These are phyloP conservation scores for Paelopatides confundens DNA, from an alignment of 53 echinoderm and acorn worm genomes.

Conservation along the genomic window DNA sequence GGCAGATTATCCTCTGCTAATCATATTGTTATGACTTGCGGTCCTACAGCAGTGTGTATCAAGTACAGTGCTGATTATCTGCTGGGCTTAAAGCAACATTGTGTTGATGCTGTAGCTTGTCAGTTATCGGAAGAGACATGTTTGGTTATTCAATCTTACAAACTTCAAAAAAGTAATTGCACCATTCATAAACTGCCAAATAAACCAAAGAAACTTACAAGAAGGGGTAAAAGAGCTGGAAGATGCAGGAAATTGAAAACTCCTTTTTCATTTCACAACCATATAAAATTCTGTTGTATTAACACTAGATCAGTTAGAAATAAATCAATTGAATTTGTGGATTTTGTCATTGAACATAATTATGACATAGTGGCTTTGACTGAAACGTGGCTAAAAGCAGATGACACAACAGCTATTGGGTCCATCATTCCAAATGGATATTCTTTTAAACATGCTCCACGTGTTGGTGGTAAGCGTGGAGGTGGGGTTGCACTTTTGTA, in stretches of 20 bases:
- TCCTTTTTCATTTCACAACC: neutral
- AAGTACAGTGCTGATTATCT: no score
- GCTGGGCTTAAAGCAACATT: no score
- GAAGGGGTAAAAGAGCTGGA: neutral
- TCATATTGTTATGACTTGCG: no score
- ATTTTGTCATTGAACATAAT: neutral
- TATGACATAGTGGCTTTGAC: neutral
- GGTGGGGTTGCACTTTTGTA: conserved; percentile 21
- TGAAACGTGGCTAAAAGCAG: neutral
- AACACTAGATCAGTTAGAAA: neutral
- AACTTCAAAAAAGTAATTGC: neutral
- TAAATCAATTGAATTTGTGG: neutral
- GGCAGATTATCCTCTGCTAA: no score
- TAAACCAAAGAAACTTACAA: neutral
- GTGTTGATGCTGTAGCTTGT: no score
- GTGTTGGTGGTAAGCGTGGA: neutral
- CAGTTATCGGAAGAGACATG: neutral
- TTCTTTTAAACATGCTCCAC: neutral
- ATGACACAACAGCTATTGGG: neutral
- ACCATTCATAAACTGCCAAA: neutral
- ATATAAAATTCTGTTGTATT: neutral
- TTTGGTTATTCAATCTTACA: neutral
- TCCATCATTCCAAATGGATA: conserved; percentile 25
- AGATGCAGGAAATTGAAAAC: neutral
- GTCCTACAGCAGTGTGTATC: no score